Evolutionary conservation across 2,888 invertebrate species (phyloP), one percentile per base, ranked within the genome.

Genomic region (Bedellia somnulentella): DNA sequence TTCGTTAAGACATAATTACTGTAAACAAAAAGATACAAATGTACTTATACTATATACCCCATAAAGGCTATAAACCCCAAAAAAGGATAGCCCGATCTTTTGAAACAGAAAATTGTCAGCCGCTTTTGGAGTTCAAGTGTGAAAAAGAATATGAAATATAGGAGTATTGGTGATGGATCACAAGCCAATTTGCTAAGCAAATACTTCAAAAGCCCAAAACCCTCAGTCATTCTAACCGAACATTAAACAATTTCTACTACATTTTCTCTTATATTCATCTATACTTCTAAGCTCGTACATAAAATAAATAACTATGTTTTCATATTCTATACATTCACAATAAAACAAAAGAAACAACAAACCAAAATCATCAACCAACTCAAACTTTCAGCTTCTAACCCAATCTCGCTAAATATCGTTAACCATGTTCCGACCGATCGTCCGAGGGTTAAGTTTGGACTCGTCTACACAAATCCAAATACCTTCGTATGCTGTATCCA

Each of bases 361-460:
- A 26, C 26, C 3, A 28, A 11, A 9, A 21, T 6, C 29, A 14
- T 10, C 15, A 9, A 12, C 16, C 16, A 23, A 29, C 15, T 14
- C 10, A 10, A 5, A 6, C 4, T n/a, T 2, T 11, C 12, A n/a
- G 3, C 10, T 2, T 11, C n/a, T 5, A 13, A 30, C 8, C 12
- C 4, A 30, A 12, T n/a, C 6, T 17, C 9, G 18, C 12, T 18
- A 22, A 10, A 11, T 11, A 18, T 9, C 10, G 22, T 6, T 2
- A 28, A 37, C 29, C 39, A 71, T 71, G 70, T 66, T 71, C 29
- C 73, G 73, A 4, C 71, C 70, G 31, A 42, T 71, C 10, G 38
- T 61, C 30, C 71, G 70, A 31, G 64, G 66, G 23, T 33, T 54
- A 43, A 68, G 67, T 41, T 30, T 52, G 33, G 73, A 71, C 38